Conservation (phyloP, 2,113 vertebrate genomes). For the Tychaedon coryphoeus region DNA sequence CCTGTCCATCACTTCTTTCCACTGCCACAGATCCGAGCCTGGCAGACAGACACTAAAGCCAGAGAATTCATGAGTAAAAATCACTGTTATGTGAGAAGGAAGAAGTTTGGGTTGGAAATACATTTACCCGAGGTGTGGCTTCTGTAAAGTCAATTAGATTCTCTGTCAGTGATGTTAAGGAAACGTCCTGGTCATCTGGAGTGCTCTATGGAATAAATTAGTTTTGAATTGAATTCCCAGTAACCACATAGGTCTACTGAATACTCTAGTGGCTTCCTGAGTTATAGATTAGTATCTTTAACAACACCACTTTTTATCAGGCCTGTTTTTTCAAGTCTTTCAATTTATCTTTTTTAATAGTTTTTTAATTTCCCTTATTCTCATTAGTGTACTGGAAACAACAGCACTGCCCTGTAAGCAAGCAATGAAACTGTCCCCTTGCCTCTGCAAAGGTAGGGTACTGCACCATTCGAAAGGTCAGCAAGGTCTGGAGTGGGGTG, state of each 20-base stretch:
- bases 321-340: neutral
- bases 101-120: constrained; percentile 31
- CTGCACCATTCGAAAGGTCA: accelerated
- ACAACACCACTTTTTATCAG: neutral
- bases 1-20: neutral
- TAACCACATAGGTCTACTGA: neutral
- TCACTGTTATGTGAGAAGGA: neutral
- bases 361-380: neutral
- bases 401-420: accelerated
- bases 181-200: constrained; percentile 80
- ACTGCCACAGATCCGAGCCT: neutral
- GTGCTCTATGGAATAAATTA: constrained; percentile 76
- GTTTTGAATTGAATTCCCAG: constrained; percentile 20
- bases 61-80: neutral
- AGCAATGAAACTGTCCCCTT: neutral
- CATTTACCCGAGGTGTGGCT: constrained; percentile 78
- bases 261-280: neutral
- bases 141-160: constrained; percentile 95
- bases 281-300: neutral
- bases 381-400: neutral
- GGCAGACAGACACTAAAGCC: neutral
- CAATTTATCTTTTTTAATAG: neutral
- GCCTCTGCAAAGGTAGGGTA: accelerated
- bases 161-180: constrained; percentile 74
- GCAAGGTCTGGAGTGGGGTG: neutral